Conservation (phyloP, 2,888 invertebrate species). For the Gastrophysa polygoni region DNA sequence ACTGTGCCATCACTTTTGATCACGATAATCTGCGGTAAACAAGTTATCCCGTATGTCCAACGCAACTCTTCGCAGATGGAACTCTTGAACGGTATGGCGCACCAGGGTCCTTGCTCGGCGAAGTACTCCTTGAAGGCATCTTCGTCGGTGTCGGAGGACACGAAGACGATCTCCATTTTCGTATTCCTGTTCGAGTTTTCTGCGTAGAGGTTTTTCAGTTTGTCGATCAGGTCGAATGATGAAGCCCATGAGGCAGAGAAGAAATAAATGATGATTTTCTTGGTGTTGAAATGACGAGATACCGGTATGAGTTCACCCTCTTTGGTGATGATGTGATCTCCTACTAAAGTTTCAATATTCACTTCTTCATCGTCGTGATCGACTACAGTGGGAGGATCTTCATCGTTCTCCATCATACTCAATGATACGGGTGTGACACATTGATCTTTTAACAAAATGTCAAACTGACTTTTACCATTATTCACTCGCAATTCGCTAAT, state of each 20-base stretch:
- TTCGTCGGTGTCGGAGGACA: constrained; percentile 39
- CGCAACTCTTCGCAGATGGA: constrained; percentile 34
- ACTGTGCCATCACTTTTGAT: constrained; percentile 40
- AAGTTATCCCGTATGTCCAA: constrained; percentile 39
- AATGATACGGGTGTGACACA: too few relatives aligned
- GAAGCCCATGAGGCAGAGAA: constrained; percentile 38
- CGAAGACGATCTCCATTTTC: constrained; percentile 42
- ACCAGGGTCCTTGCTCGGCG: constrained; percentile 39
- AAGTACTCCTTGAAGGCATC: constrained; percentile 33
- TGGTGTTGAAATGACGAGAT: constrained; percentile 26
- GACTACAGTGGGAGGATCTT: too few relatives aligned
- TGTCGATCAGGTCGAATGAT: constrained; percentile 27
- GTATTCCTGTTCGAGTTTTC: constrained; percentile 36
- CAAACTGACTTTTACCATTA: too few relatives aligned
- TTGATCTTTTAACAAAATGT: too few relatives aligned
- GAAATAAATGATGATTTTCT: constrained; percentile 36
- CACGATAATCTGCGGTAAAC: constrained; percentile 37
- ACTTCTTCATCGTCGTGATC: neutral
- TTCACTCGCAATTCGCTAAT: too few relatives aligned
- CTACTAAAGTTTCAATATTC: constrained; percentile 6
- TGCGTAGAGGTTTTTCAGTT: constrained; percentile 35
- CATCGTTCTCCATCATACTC: too few relatives aligned
- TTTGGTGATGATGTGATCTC: neutral
- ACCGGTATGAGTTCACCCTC: constrained; percentile 39
- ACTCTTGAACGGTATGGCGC: constrained; percentile 37